Conservation (phyloP, 2,113 vertebrate species). For the Platysteira castanea region DNA sequence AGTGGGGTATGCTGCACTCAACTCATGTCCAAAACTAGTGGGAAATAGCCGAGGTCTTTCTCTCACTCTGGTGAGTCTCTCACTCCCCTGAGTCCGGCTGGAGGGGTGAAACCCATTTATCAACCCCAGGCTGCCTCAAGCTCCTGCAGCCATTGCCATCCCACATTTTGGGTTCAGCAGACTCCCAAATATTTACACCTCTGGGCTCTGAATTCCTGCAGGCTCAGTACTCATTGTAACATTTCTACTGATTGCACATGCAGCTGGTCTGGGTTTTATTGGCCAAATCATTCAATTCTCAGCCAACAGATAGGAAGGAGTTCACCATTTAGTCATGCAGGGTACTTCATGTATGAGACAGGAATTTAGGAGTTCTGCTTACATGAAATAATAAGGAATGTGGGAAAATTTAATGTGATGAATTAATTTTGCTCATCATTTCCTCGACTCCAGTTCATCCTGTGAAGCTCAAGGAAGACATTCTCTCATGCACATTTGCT, state of each 20-base stretch:
- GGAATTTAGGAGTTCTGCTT: background rate
- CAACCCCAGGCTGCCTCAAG: background rate
- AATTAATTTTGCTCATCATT: background rate
- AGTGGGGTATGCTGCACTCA: background rate
- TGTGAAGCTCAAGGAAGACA: conserved; percentile 89
- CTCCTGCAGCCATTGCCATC: background rate
- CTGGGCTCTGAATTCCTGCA: background rate
- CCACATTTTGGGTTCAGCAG: background rate
- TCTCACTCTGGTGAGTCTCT: background rate
- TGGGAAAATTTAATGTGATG: background rate
- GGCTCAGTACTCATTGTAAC: background rate
- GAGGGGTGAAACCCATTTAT: conserved; percentile 9
- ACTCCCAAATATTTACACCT: background rate
- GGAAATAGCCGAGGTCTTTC: conserved; percentile 18
- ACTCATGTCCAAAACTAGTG: background rate
- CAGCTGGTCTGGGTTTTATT: background rate
- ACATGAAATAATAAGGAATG: background rate
- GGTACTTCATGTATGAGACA: background rate
- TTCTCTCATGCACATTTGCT: conserved; percentile 88
- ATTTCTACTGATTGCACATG: background rate
- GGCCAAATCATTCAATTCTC: background rate
- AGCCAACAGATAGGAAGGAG: background rate
- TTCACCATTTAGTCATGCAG: background rate
- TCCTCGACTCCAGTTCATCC: conserved; percentile 74
- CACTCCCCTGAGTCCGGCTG: background rate